Base-by-base conservation (phyloP, 2,113 vertebrate species). In the Redunca redunca region DNA sequence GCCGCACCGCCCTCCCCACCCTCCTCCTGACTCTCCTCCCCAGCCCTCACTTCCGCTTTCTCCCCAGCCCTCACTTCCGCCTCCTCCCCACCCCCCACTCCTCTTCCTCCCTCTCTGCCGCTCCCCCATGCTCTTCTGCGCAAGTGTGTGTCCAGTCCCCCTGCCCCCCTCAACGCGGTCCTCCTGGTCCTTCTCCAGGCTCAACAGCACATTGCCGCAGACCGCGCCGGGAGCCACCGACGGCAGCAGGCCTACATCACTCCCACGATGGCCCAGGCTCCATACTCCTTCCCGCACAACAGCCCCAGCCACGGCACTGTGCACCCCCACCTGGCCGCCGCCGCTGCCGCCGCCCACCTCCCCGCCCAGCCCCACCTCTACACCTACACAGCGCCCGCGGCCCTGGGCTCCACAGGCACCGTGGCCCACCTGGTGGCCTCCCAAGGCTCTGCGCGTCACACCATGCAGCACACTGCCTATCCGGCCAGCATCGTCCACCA, bases 161-260 rank as follows among this genome's bases (percentile, higher is more conserved):
- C 58, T 28, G 0, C 26, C 15, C 62, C 7, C 98, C 7, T 4
- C 98, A 96, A 97, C 62, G 0, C 0, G 36, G 74, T 95, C 5
- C 77, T 94, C 93, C 86, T 95, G 94, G 58, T 98, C 94, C 98
- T 98, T 81, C 91, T 96, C 74, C 98, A 99, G 99, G 99, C 99
- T 94, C 99, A 99, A 99, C 99, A 99, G 99, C 99, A 99, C 99
- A 99, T 99, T 98, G 98, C 99, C 85, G 98, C 99, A 0, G 99
- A 99, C 97, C 99, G 99, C 88, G 97, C 99, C 30, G 99, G 99
- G 96, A 99, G 98, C 97, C 99, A 99, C 97, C 99, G 99, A 83
- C 99, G 99, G 91, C 99, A 99, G 98, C 99, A 99, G 98, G 99
- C 99, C 97, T 99, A 99, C 99, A 99, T 99, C 99, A 98, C 99